Evolutionary conservation across 2,888 invertebrate species (phyloP), one percentile per base, ranked within the genome.

Genomic region (Timandra comae): DNA sequence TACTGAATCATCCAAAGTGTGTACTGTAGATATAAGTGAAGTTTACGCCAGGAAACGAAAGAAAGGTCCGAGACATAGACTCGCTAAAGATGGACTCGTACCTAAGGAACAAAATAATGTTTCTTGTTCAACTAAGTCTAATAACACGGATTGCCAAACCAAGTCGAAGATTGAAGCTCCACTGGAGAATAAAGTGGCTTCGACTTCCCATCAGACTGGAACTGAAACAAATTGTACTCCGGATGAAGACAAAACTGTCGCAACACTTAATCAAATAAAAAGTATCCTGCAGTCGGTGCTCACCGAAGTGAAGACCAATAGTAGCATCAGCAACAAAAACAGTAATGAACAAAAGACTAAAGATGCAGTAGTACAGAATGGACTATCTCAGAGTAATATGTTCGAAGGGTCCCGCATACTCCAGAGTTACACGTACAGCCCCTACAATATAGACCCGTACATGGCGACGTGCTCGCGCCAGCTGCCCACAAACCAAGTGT

Each of bases 261-360:
- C 49, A 8, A 74, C 76, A 4, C 52, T 84, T 10, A 67, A 72
- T 43, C 75, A 82, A 56, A 82, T 82, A 29, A 82, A 81, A 49
- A 59, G 29, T 41, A 79, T 82, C 35, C 49, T 84, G 20, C 74
- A 80, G 43, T 63, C 74, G 0, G 80, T 84, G 4, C 45, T 84
- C 22, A 56, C 61, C 6, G 79, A 81, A 63, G 74, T 84, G 0
- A 82, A 80, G 57, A 68, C 66, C 1, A 73, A 60, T 21, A 46
- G 54, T 7, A 62, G 62, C 41, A 16, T 49, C 7, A 65, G 52
- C 35, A 24, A 7, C 11, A 24, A 24, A 5, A 49, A 38, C 10
- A 27, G 22, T 22, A 45, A 60, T 7, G 52, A 52, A 3, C 65
- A 55, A 32, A 8, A 36, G 7, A 78, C 61, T 40, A 79, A 63